A percentile compares a stretch with the other conserved stretches of the same genome.
Evolutionary conservation across 2,888 invertebrate genomes (phyloP).

Genomic region (Griposia aprilina): DNA sequence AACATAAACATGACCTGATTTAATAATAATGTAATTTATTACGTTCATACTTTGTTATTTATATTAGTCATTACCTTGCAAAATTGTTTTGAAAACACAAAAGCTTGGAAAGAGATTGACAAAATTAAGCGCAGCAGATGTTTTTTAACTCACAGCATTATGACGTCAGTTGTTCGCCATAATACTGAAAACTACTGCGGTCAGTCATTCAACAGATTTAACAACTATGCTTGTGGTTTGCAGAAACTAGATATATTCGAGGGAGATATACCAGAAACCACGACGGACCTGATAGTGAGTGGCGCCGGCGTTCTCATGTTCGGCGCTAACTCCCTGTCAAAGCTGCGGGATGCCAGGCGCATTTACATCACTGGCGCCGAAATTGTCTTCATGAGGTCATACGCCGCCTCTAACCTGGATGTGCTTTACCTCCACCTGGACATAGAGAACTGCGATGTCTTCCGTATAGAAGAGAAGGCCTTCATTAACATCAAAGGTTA

Average conservation of each 20-base stretch:
- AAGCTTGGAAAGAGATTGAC: slow-evolving; percentile 9
- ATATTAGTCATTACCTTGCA: slow-evolving; percentile 26
- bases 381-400: slow-evolving; percentile 89
- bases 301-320: slow-evolving; percentile 90
- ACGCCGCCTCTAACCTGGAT: slow-evolving; percentile 91
- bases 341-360: slow-evolving; percentile 88
- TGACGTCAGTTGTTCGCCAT: slow-evolving; percentile 36
- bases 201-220: slow-evolving; percentile 32
- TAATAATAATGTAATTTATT: slow-evolving; percentile 36
- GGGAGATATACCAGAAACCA: slow-evolving; percentile 90
- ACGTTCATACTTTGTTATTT: slow-evolving; percentile 8
- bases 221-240: slow-evolving; percentile 60
- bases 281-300: slow-evolving; percentile 90
- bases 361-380: slow-evolving; percentile 89
- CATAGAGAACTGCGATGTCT: slow-evolving; percentile 90
- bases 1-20: slow-evolving; percentile 58
- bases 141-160: slow-evolving; percentile 15
- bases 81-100: slow-evolving; percentile 26
- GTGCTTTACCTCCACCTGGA: slow-evolving; percentile 91
- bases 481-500: slow-evolving; percentile 91
- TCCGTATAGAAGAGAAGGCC: slow-evolving; percentile 91
- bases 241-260: slow-evolving; percentile 88
- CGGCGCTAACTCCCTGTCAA: slow-evolving; percentile 90
- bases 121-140: slow-evolving; percentile 34
- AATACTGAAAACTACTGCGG: slow-evolving; percentile 37